Base-by-base conservation (phyloP, 2,797 vertebrate species). In the Simalia tracyae region DNA sequence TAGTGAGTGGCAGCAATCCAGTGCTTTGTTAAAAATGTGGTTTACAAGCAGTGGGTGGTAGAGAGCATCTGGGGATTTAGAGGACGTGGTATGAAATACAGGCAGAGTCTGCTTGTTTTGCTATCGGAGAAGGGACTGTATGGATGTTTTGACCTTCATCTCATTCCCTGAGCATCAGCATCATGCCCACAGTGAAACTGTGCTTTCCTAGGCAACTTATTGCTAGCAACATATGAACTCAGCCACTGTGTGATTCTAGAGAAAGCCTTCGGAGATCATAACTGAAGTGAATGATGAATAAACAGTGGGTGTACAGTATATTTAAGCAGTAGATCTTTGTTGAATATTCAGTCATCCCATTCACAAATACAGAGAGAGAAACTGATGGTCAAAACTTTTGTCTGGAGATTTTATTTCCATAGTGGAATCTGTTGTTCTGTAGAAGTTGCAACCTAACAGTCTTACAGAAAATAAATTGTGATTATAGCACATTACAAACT, bases 271-370 rank as follows among this genome's bases (percentile, higher is more conserved):
- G 4, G 31, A 14, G 59, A 61, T 61, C 86, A 61, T 31, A 61
- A 81, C 56, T 81, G 11, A 15, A 84, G 76, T 12, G 36, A 8
- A 42, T 61, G 76, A 46, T 84, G 56, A 42, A 81, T 59, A 63
- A 56, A 46, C 50, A 63, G 81, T 81, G 76, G 24, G 11, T 81
- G 76, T 24, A 6, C 24, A 46, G 76, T 24, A 6, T n/a, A 46
- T 84, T n/a, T n/a, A 87, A 54, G 81, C 24, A 60, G 42, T 15
- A 88, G 12, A 94, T 36, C 66, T 81, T 93, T 94, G 88, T 92
- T 92, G 85, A 76, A 15, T 63, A 28, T 57, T 56, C 72, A n/a
- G 85, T 76, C 36, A 66, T 64, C 87, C 28, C 59, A 66, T 91
- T 87, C 89, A 56, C 85, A 60, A 76, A 91, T 89, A 31, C 0